Evolutionary conservation across 2,113 vertebrate species (phyloP).

Genomic region (Dicrurus megarhynchus): DNA sequence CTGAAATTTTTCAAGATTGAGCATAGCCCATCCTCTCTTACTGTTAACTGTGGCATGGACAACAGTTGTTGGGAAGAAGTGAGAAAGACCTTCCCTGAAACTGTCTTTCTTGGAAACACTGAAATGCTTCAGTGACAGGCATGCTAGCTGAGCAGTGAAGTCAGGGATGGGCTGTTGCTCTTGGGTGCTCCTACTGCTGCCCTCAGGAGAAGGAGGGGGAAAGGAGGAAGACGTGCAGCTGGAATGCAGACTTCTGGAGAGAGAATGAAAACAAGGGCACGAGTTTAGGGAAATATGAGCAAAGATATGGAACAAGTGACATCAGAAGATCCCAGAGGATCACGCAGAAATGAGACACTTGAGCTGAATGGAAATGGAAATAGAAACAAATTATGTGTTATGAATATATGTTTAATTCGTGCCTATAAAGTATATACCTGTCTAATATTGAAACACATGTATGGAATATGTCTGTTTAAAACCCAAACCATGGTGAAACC

Average conservation of each 20-base stretch:
- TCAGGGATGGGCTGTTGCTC: not conserved
- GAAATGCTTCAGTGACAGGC: not conserved
- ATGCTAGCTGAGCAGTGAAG: rapidly evolving
- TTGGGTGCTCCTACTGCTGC: not conserved
- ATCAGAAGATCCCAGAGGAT: not conserved
- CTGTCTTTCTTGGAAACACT: not conserved
- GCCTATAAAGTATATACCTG: no score
- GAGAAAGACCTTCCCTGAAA: not conserved
- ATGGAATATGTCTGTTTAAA: no score
- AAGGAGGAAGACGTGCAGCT: not conserved
- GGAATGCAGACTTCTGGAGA: not conserved
- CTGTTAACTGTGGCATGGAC: not conserved
- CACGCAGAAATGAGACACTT: not conserved
- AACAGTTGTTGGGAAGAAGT: not conserved
- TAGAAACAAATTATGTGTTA: not conserved
- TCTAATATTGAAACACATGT: no score
- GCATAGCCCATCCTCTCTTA: not conserved
- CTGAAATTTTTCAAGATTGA: not conserved
- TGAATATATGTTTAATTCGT: no score
- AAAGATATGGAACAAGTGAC: not conserved
- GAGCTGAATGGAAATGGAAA: not conserved
- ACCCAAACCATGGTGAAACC: no score
- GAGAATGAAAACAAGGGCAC: not conserved
- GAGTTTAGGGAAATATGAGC: not conserved
- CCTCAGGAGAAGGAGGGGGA: not conserved